A percentile compares a stretch with the other conserved stretches of the same genome.
phyloP scores from a whole-genome alignment of 2,113 vertebrate genomes.

The Peromyscus maniculatus region DNA sequence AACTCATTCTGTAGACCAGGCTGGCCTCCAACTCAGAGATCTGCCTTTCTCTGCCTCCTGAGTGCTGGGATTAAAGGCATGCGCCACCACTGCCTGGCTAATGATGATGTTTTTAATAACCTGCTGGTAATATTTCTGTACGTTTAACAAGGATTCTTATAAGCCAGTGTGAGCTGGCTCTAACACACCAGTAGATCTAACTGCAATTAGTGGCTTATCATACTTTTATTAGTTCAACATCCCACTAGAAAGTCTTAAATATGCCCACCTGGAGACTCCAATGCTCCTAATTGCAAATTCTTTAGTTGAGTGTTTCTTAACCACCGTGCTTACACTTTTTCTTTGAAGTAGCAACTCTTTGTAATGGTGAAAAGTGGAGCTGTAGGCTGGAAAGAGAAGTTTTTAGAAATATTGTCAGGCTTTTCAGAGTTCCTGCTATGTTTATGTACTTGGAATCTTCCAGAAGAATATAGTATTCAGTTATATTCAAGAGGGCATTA shows the following conservation, averaged over 20 bases:
- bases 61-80: too few relatives aligned
- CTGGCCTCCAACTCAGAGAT: too few relatives aligned
- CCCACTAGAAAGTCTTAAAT: not conserved
- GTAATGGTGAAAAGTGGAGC: not conserved
- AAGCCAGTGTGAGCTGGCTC: not conserved
- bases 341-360: not conserved
- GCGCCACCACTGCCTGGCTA: not conserved
- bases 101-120: conserved; percentile 35
- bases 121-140: conserved; percentile 15
- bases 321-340: not conserved
- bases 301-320: not conserved
- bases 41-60: too few relatives aligned
- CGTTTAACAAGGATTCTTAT: not conserved
- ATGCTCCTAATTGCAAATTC: not conserved
- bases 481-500: not conserved
- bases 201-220: not conserved
- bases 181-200: not conserved
- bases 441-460: not conserved
- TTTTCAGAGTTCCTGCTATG: not conserved
- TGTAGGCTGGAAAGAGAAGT: not conserved
- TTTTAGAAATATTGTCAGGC: not conserved
- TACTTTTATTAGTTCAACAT: not conserved
- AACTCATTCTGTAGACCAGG: too few relatives aligned
- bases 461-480: not conserved
- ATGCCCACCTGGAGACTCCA: not conserved